phyloP scores from a whole-genome alignment of 1,140 invertebrate genomes.

The Episyrphus balteatus region DNA sequence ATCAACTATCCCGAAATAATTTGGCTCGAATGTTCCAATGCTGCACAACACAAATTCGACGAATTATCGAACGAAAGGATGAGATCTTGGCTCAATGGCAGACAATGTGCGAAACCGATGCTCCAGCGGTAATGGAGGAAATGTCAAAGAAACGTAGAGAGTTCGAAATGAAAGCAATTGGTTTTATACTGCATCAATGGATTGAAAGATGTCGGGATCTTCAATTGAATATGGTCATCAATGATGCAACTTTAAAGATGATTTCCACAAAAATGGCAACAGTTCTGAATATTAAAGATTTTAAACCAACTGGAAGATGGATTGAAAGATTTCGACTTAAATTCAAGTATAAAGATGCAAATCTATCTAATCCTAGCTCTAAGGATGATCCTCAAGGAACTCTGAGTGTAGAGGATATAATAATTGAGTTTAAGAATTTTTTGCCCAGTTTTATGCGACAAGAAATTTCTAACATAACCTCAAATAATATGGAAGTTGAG shows the following conservation, averaged over 20 bases:
- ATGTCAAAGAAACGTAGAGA: constrained; percentile 32
- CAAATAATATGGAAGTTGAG: neutral
- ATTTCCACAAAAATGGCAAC: constrained; percentile 26
- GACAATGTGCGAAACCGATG: constrained; percentile 27
- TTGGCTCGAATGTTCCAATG: constrained; percentile 33
- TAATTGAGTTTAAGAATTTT: constrained; percentile 26
- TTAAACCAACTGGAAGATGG: constrained; percentile 31
- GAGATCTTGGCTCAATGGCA: constrained; percentile 26
- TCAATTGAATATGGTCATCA: constrained; percentile 15
- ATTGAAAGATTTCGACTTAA: constrained; percentile 29
- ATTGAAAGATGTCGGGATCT: constrained; percentile 25
- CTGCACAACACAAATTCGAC: constrained; percentile 32
- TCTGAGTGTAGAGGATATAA: constrained; percentile 27
- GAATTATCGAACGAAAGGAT: constrained; percentile 28
- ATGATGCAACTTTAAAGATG: constrained; percentile 27
- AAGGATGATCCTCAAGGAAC: constrained; percentile 8
- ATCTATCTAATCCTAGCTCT: constrained; percentile 17
- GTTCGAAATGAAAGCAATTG: constrained; percentile 33
- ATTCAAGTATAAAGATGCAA: constrained; percentile 29
- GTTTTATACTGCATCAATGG: constrained; percentile 29
- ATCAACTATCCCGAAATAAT: constrained; percentile 28
- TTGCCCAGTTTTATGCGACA: constrained; percentile 33
- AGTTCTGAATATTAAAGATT: constrained; percentile 23
- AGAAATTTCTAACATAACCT: constrained; percentile 14
- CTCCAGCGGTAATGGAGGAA: constrained; percentile 28